Evolutionary conservation across 2,113 vertebrate genomes (phyloP).

Genomic region (Calypte anna): DNA sequence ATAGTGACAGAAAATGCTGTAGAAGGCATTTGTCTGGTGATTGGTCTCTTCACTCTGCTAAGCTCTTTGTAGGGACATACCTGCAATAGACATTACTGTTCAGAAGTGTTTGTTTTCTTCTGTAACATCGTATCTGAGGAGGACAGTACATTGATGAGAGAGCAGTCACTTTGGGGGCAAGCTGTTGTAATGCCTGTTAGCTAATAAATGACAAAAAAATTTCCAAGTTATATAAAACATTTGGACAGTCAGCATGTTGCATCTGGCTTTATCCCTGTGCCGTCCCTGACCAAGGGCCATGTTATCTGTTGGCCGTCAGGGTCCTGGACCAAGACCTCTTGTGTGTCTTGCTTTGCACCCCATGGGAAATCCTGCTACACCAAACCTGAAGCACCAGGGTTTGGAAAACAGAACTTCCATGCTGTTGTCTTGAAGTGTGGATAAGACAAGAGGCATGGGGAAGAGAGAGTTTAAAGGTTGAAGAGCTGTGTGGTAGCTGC

Average conservation of each 20-base stretch:
- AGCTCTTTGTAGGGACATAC: neutral
- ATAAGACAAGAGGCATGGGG: neutral
- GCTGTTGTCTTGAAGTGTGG: accelerated
- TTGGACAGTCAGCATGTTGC: neutral
- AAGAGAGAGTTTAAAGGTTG: neutral
- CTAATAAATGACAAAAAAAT: neutral
- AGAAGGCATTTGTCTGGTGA: neutral
- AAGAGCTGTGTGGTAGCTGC: neutral
- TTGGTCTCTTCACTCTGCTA: neutral
- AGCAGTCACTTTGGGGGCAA: neutral
- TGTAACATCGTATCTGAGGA: neutral
- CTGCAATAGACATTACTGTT: neutral
- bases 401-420: neutral
- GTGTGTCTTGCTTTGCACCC: neutral
- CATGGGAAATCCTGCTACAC: neutral
- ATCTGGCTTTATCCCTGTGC: neutral
- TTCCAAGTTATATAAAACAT: neutral
- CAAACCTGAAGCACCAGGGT: neutral
- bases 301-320: neutral
- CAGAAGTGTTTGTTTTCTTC: neutral
- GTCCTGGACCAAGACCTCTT: neutral
- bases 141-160: neutral
- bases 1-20: neutral
- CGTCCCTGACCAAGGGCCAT: neutral
- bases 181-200: neutral